Conservation (phyloP, 2,888 invertebrate genomes). For the Drosophila anceps region DNA sequence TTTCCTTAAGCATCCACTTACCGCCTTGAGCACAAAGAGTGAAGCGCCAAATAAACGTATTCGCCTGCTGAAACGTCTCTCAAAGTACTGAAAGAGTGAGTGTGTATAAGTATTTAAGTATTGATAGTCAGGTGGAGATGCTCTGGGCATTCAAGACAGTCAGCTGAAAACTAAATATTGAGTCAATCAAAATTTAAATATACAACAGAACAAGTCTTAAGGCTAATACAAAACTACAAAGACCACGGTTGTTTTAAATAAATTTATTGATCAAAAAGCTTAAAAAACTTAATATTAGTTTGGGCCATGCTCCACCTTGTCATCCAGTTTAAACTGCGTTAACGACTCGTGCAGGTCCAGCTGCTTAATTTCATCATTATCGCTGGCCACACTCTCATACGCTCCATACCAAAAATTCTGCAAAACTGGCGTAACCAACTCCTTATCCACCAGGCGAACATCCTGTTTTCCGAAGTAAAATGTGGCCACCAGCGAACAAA, state of each 20-base stretch:
- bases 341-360: constrained; percentile 33
- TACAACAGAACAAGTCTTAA: constrained; percentile 3
- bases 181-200: background rate
- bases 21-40: constrained; percentile 89
- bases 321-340: constrained; percentile 23
- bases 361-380: constrained; percentile 17
- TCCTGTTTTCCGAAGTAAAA: constrained; percentile 86
- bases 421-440: constrained; percentile 88
- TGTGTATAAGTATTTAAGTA: constrained; percentile 46
- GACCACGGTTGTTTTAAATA: background rate
- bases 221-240: constrained; percentile 39
- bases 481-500: constrained; percentile 87
- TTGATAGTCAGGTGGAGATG: background rate
- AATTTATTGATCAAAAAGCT: constrained; percentile 15
- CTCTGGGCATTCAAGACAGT: background rate
- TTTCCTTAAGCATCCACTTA: constrained; percentile 85
- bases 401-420: constrained; percentile 85
- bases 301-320: background rate
- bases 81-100: constrained; percentile 88
- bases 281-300: background rate
- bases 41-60: constrained; percentile 90
- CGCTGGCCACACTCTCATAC: constrained; percentile 55
- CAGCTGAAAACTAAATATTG: constrained; percentile 7
- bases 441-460: constrained; percentile 87
- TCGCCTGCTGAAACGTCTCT: constrained; percentile 89